Evolutionary conservation across 2,888 invertebrate genomes (phyloP).

Genomic region (Eudemis profundana): DNA sequence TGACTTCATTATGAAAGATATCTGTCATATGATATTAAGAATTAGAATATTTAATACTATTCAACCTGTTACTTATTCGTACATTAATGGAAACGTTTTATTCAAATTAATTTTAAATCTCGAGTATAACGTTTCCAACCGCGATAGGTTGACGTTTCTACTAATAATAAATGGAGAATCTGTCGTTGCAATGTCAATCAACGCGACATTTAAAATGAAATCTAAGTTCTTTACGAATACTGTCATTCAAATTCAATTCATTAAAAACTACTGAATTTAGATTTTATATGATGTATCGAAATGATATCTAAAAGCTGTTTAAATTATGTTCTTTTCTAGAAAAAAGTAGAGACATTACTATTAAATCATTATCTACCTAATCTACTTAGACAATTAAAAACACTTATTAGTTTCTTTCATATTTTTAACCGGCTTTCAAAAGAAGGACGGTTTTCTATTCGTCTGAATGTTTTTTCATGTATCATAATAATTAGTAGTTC

Average conservation of each 20-base stretch:
- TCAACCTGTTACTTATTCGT: not conserved
- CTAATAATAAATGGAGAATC: slow-evolving; percentile 25
- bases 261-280: not conserved
- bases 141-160: slow-evolving; percentile 6
- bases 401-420: too few relatives aligned
- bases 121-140: slow-evolving; percentile 6
- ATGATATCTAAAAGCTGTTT: too few relatives aligned
- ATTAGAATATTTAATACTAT: slow-evolving; percentile 8
- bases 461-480: too few relatives aligned
- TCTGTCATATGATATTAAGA: not conserved
- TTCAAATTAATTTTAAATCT: slow-evolving; percentile 13
- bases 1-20: not conserved
- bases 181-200: slow-evolving; percentile 3
- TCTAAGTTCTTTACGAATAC: not conserved
- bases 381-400: too few relatives aligned
- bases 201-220: slow-evolving; percentile 9
- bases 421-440: too few relatives aligned
- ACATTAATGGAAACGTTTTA: slow-evolving; percentile 7
- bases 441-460: too few relatives aligned
- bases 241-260: slow-evolving; percentile 9
- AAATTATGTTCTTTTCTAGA: too few relatives aligned
- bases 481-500: too few relatives aligned
- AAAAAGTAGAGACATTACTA: too few relatives aligned
- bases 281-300: too few relatives aligned
- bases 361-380: too few relatives aligned